Percentiles rank a stretch among this genome's conserved stretches.
phyloP scores from a whole-genome alignment of 2,797 vertebrate species.

The Parauchenoglanis punctatus region DNA sequence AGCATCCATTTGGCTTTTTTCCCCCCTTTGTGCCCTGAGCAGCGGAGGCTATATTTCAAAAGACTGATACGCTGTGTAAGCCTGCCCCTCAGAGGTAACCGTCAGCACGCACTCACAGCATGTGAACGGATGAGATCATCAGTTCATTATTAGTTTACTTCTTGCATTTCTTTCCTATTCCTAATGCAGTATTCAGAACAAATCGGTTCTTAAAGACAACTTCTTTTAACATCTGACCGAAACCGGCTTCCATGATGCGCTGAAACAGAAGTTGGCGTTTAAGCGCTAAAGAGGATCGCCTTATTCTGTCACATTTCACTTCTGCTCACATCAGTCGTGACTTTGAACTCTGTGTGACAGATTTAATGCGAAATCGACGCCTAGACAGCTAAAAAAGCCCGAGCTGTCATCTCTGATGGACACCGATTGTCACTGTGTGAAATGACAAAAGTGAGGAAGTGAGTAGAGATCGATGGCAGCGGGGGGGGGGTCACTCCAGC shows the following conservation, averaged over 20 bases:
- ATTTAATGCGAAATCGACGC: conserved; percentile 5
- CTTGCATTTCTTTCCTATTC: background rate
- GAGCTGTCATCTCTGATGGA: conserved; percentile 45
- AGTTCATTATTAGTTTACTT: background rate
- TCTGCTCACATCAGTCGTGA: background rate
- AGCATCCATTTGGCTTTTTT: conserved; percentile 7
- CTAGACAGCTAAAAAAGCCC: conserved; percentile 24
- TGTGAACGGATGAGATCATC: background rate
- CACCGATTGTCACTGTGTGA: conserved; percentile 45
- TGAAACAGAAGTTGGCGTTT: background rate
- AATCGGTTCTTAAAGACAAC: background rate
- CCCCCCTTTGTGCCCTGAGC: background rate
- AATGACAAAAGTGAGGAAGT: conserved; percentile 51
- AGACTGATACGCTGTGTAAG: conserved; percentile 64
- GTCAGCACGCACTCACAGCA: conserved; percentile 1
- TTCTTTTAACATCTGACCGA: background rate
- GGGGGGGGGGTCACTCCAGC: conserved; percentile 16
- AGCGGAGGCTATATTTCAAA: background rate
- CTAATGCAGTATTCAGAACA: no score
- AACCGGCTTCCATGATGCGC: background rate
- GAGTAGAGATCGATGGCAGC: conserved; percentile 52
- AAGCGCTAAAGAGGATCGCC: background rate
- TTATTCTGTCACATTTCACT: background rate
- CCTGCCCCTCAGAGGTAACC: conserved; percentile 70
- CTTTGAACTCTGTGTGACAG: background rate